Conservation (phyloP, 2,888 invertebrate species). For the Caenorhabditis imperialis region DNA sequence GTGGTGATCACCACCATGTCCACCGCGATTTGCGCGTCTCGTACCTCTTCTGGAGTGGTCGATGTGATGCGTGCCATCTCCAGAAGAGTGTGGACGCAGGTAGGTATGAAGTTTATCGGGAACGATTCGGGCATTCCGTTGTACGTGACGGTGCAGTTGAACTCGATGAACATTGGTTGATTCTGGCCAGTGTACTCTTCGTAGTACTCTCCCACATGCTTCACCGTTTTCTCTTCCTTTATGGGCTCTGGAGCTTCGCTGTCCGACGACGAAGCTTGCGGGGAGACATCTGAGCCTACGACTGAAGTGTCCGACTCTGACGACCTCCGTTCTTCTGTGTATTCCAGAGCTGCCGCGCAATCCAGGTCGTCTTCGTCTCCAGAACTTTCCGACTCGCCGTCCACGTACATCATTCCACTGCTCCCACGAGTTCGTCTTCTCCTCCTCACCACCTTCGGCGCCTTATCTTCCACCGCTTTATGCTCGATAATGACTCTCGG, state of each 20-base stretch:
- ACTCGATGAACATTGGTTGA: constrained; percentile 61
- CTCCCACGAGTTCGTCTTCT: constrained; percentile 3
- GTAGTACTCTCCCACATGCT: constrained; percentile 21
- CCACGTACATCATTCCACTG: constrained; percentile 43
- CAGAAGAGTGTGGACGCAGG: constrained; percentile 58
- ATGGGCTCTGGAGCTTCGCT: no score
- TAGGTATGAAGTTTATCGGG: constrained; percentile 57
- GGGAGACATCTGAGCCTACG: not conserved
- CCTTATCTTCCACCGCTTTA: constrained; percentile 2
- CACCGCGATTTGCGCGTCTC: constrained; percentile 3
- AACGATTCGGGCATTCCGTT: constrained; percentile 49
- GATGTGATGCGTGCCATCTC: constrained; percentile 7
- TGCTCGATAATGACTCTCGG: constrained; percentile 8
- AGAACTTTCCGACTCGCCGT: not conserved
- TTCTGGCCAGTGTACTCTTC: constrained; percentile 17
- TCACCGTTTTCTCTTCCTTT: no score
- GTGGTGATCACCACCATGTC: constrained; percentile 17
- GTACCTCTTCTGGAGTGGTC: constrained; percentile 7
- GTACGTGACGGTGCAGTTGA: constrained; percentile 57
- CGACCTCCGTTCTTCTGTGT: not conserved
- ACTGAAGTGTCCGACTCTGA: not conserved
- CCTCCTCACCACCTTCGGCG: not conserved
- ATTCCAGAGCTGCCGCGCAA: not conserved
- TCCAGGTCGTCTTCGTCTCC: not conserved
- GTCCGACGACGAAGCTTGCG: not conserved